Evolutionary conservation across 2,113 vertebrate species (phyloP).

Genomic region (Psittacula cyanocephala): DNA sequence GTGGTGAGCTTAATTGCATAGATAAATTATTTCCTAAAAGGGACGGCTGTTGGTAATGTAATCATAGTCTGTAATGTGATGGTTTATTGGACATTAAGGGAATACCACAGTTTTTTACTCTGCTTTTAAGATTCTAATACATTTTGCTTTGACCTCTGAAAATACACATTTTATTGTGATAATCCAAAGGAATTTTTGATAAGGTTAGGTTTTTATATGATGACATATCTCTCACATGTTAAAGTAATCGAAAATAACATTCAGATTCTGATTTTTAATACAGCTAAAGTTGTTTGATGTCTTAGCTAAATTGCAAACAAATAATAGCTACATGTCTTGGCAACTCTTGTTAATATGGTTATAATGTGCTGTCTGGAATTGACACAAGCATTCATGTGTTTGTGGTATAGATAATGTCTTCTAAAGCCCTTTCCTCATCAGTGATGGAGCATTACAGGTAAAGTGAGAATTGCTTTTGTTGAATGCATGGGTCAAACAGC

Average conservation of each 20-base stretch:
- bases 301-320: background rate
- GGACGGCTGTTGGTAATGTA: background rate
- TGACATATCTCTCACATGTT: background rate
- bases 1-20: background rate
- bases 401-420: conserved; percentile 92
- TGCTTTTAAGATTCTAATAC: background rate
- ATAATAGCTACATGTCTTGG: background rate
- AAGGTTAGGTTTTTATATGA: background rate
- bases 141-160: background rate
- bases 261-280: background rate
- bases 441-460: conserved; percentile 85
- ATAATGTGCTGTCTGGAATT: conserved; percentile 69
- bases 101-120: background rate
- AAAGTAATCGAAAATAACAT: background rate
- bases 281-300: background rate
- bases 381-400: conserved; percentile 82
- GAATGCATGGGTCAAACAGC: conserved; percentile 76
- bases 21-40: background rate
- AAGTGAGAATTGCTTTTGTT: conserved; percentile 69
- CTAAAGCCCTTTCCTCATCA: conserved; percentile 85
- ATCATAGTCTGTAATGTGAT: background rate
- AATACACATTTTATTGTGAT: background rate
- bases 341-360: conserved; percentile 45
- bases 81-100: background rate
- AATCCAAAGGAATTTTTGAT: background rate